Conservation (phyloP, 2,113 vertebrate genomes). For the Oriolus oriolus region DNA sequence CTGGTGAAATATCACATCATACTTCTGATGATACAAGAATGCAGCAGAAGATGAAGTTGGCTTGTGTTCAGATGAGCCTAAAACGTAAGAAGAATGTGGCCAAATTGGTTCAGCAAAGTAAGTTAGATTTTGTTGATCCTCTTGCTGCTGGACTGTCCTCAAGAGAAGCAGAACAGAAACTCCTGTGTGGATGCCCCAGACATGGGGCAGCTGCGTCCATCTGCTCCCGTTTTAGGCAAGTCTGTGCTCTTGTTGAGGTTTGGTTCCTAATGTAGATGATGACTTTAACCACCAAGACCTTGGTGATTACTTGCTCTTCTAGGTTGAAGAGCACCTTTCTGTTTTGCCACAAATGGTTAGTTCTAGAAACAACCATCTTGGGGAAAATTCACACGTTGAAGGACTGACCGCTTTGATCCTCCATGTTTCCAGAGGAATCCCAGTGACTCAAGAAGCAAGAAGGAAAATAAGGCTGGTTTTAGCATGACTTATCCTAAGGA, state of each 20-base stretch:
- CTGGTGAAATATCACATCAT: not conserved
- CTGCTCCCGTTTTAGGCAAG: not conserved
- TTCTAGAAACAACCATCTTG: not conserved
- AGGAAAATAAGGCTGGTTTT: constrained; percentile 48
- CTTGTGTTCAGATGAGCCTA: not conserved
- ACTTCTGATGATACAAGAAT: not conserved
- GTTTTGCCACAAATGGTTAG: not conserved
- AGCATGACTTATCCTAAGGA: constrained; percentile 15
- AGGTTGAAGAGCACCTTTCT: constrained; percentile 24
- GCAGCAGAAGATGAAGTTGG: constrained; percentile 13
- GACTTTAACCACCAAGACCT: not conserved
- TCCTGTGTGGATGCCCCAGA: not conserved
- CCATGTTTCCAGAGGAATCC: constrained; percentile 1
- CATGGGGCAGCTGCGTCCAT: not conserved
- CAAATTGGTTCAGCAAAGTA: constrained; percentile 29
- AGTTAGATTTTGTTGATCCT: constrained; percentile 52
- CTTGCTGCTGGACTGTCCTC: not conserved
- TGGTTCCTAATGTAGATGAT: not conserved
- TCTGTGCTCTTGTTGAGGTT: not conserved
- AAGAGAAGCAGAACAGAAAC: constrained; percentile 24
- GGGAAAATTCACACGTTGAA: not conserved
- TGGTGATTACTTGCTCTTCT: constrained; percentile 12
- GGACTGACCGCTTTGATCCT: constrained; percentile 6
- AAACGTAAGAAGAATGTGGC: not conserved
- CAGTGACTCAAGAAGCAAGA: constrained; percentile 22